These are phyloP conservation scores for Rhopilema esculentum DNA, from an alignment of 30 jellyfish, hydroid and myxozoan genomes.

Conservation along the genomic window DNA sequence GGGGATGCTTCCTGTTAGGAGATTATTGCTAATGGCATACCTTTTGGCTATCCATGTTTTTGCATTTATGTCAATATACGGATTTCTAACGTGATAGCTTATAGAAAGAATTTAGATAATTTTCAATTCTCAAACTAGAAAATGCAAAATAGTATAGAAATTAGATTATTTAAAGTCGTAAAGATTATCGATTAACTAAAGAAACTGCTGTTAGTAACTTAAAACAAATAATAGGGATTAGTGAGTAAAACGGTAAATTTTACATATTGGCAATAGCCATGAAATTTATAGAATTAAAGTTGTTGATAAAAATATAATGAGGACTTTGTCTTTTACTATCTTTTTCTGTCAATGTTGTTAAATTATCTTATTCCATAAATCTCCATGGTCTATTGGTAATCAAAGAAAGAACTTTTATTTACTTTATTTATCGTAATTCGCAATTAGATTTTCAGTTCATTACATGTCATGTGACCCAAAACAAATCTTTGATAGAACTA, in stretches of 20 bases:
- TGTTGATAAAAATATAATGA: too few species aligned
- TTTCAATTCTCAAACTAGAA: not conserved
- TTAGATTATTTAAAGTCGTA: not conserved
- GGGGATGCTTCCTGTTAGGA: slow-evolving; percentile 60
- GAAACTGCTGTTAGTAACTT: not conserved
- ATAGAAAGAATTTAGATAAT: not conserved
- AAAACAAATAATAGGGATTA: not conserved
- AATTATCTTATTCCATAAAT: too few species aligned
- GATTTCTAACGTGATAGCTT: not conserved
- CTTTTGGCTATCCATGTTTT: slow-evolving; percentile 53
- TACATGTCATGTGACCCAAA: too few species aligned
- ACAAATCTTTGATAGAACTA: too few species aligned
- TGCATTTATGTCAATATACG: slow-evolving; percentile 59
- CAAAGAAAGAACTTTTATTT: too few species aligned
- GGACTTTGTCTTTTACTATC: too few species aligned
- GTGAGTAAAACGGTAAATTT: not conserved
- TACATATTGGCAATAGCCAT: too few species aligned
- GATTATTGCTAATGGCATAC: slow-evolving; percentile 50
- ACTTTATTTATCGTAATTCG: too few species aligned
- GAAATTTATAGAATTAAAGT: too few species aligned
- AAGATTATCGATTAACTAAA: not conserved
- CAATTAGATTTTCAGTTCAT: too few species aligned
- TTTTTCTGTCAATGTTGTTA: too few species aligned
- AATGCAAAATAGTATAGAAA: not conserved
- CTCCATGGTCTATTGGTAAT: too few species aligned